Percentiles rank a stretch among this genome's conserved stretches.
These are phyloP conservation scores for Artibeus lituratus DNA, from an alignment of 2,797 vertebrate species.

Conservation along the genomic window DNA sequence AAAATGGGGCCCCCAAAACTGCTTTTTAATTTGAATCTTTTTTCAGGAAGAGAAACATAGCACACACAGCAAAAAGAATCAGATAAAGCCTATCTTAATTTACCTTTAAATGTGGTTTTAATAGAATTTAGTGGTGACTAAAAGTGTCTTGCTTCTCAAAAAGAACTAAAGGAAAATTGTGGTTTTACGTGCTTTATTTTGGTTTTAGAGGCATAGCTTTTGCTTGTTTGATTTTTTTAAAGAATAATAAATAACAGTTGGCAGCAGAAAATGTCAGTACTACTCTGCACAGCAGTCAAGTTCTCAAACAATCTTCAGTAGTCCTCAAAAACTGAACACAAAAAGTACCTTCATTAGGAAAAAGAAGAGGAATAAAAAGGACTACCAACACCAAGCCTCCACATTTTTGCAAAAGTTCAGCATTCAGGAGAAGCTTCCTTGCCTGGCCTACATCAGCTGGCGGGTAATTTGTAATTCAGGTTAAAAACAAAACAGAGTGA, in stretches of 20 bases:
- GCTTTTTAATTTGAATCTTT: neutral
- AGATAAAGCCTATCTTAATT: neutral
- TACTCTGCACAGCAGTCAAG: neutral
- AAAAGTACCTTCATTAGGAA: neutral
- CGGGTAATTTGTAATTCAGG: conserved; percentile 55
- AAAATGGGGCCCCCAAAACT: neutral
- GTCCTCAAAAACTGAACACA: neutral
- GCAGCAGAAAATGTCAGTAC: neutral
- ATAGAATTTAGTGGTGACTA: neutral
- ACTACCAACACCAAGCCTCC: neutral
- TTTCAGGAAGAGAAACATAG: neutral
- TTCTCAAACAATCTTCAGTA: conserved; percentile 1
- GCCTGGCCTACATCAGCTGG: conserved; percentile 12
- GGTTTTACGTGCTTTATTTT: neutral
- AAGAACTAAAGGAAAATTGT: neutral
- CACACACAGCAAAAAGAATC: neutral
- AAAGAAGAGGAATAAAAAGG: neutral
- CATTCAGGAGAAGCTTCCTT: neutral
- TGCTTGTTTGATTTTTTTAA: conserved; percentile 14
- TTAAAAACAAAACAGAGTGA: conserved; percentile 64
- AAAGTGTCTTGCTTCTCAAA: neutral
- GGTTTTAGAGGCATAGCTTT: neutral
- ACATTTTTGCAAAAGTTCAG: neutral
- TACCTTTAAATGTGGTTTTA: neutral
- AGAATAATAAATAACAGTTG: conserved; percentile 1